Evolutionary conservation across 1,140 invertebrate species (phyloP).

Genomic region (Rhopalosiphum maidis): DNA sequence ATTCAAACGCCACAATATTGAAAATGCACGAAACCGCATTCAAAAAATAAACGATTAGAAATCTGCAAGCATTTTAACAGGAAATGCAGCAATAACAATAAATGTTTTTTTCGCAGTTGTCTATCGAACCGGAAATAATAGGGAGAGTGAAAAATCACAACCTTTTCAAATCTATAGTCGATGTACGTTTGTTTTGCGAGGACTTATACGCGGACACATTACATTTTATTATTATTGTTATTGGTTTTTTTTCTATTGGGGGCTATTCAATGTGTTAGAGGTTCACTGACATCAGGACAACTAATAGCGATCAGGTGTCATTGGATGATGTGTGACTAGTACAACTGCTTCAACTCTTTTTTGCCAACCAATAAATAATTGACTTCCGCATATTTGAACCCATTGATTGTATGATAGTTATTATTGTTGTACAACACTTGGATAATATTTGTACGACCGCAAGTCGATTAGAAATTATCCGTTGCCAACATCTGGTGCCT

Average conservation of each 20-base stretch:
- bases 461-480: slow-evolving; percentile 37
- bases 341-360: slow-evolving; percentile 38
- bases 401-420: slow-evolving; percentile 20
- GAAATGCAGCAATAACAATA: slow-evolving; percentile 41
- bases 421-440: slow-evolving; percentile 6
- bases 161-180: slow-evolving; percentile 25
- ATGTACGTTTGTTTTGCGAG: slow-evolving; percentile 35
- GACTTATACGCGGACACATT: slow-evolving; percentile 38
- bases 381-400: slow-evolving; percentile 55
- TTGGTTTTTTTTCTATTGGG: slow-evolving; percentile 2
- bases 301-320: slow-evolving; percentile 53
- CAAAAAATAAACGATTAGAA: slow-evolving; percentile 48
- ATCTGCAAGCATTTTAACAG: slow-evolving; percentile 36
- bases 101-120: slow-evolving; percentile 35
- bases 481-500: slow-evolving; percentile 33
- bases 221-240: slow-evolving; percentile 55
- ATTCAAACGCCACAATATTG: slow-evolving; percentile 44
- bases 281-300: slow-evolving; percentile 7
- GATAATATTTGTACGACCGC: background rate
- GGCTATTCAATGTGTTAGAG: background rate
- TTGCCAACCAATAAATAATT: slow-evolving; percentile 43
- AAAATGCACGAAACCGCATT: slow-evolving; percentile 35
- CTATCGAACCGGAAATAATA: slow-evolving; percentile 46
- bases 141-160: slow-evolving; percentile 46
- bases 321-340: slow-evolving; percentile 19